Evolutionary conservation across 2,888 invertebrate species (phyloP).

Genomic region (Congeria kusceri): DNA sequence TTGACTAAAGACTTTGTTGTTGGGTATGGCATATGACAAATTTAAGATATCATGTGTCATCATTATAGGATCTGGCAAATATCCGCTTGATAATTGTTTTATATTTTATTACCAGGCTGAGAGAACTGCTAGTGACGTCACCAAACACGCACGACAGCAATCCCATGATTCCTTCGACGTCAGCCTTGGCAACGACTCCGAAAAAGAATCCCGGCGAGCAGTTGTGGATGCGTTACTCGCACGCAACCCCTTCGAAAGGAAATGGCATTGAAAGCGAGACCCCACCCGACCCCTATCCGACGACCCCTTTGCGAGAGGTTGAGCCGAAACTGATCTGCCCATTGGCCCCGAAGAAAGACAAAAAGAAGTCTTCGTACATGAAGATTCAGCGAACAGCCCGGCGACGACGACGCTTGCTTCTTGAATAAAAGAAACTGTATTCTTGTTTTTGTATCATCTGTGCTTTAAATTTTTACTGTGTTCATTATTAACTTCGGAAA

Average conservation of each 20-base stretch:
- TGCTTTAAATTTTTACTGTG: too few relatives aligned
- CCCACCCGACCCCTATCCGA: constrained; percentile 9
- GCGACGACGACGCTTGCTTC: constrained; percentile 24
- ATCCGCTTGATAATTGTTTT: too few relatives aligned
- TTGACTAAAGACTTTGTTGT: too few relatives aligned
- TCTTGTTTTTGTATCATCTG: neutral
- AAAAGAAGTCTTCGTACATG: constrained; percentile 18
- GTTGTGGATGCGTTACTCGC: neutral
- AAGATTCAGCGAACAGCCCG: constrained; percentile 28
- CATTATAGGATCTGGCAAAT: too few relatives aligned
- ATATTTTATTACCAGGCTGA: constrained; percentile 47
- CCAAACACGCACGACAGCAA: constrained; percentile 57
- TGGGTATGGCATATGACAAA: too few relatives aligned
- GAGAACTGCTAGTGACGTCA: constrained; percentile 75
- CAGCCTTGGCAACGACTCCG: neutral
- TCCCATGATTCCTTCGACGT: neutral
- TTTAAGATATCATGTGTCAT: too few relatives aligned
- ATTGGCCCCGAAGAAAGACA: constrained; percentile 41
- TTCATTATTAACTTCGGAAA: too few relatives aligned
- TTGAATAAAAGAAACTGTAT: constrained; percentile 21
- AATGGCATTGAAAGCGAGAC: constrained; percentile 2
- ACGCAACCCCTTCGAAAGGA: constrained; percentile 1
- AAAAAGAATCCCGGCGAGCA: neutral
- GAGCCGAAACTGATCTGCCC: constrained; percentile 34
- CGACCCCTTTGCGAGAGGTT: constrained; percentile 21